Percentiles rank a stretch among this genome's conserved stretches.
These are phyloP conservation scores for Lepus americanus DNA, from an alignment of 2,113 vertebrate species.

Conservation along the genomic window DNA sequence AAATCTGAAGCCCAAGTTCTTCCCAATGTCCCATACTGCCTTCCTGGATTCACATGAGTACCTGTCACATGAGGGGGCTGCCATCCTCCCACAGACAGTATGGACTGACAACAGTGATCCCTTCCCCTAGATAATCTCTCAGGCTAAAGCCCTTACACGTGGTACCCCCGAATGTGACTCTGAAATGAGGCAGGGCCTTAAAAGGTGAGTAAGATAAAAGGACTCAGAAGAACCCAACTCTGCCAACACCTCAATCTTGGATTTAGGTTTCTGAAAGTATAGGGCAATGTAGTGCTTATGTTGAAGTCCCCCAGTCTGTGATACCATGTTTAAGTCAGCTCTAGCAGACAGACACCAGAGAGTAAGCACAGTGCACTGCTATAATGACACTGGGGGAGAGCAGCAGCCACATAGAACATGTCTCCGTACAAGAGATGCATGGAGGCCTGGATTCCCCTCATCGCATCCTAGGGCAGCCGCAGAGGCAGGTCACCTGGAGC, in stretches of 20 bases:
- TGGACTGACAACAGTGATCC: not conserved
- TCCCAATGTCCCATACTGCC: not conserved
- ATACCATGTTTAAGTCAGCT: not conserved
- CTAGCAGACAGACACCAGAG: not conserved
- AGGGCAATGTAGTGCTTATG: not conserved
- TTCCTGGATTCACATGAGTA: not conserved
- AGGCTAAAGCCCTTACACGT: not conserved
- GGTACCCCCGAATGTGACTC: not conserved
- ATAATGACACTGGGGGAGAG: fast-evolving
- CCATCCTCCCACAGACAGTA: not conserved
- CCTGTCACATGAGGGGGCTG: not conserved
- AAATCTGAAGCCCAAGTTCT: not conserved
- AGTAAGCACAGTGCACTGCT: fast-evolving
- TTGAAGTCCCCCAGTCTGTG: not conserved
- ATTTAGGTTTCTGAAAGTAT: not conserved
- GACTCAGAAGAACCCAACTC: not conserved
- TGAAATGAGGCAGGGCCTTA: not conserved
- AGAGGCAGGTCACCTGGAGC: not conserved
- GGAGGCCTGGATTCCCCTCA: not conserved
- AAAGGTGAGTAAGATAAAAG: not conserved
- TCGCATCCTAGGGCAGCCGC: not conserved
- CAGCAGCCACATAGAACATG: fast-evolving
- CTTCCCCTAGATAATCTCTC: not conserved
- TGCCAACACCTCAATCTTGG: not conserved
- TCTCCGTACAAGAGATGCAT: not conserved